Evolutionary conservation across 92 coral and sea anemone species (phyloP).

Genomic region (Porites cylindrica): DNA sequence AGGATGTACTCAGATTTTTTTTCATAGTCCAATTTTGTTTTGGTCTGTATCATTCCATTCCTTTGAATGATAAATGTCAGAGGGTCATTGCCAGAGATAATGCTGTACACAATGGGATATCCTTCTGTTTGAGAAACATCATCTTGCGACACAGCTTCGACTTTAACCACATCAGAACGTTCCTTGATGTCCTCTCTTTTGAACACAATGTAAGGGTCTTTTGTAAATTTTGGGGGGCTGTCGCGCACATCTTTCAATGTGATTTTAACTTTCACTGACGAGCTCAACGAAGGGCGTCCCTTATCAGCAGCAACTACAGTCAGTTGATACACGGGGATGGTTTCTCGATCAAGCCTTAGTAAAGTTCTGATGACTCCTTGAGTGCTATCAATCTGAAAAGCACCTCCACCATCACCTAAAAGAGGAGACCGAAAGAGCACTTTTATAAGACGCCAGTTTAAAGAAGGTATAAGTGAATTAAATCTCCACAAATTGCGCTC

Average conservation of each 20-base stretch:
- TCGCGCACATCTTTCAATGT: conserved; percentile 83
- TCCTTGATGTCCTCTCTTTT: conserved; percentile 64
- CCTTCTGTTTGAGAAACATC: conserved; percentile 42
- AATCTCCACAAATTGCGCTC: too few relatives aligned
- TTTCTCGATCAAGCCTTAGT: conserved; percentile 84
- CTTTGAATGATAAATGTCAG: conserved; percentile 75
- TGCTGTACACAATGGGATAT: conserved; percentile 72
- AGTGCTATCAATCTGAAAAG: conserved; percentile 87
- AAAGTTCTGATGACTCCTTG: conserved; percentile 86
- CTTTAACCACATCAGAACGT: conserved; percentile 64
- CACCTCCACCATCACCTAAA: conserved; percentile 83
- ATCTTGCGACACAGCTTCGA: conserved; percentile 86
- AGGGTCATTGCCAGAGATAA: conserved; percentile 78
- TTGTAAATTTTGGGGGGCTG: conserved; percentile 85
- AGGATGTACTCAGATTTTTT: conserved; percentile 79
- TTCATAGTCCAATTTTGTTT: conserved; percentile 79
- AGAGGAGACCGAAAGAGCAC: background rate
- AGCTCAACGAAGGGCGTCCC: conserved; percentile 73
- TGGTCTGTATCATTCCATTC: conserved; percentile 79
- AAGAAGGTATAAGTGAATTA: too few relatives aligned
- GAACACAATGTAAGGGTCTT: conserved; percentile 60
- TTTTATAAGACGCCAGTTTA: too few relatives aligned
- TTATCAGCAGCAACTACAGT: conserved; percentile 88
- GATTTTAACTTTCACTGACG: conserved; percentile 74
- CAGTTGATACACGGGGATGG: conserved; percentile 72